Base-by-base conservation (phyloP, 1,140 invertebrate genomes). In the Drosophila repletoides region DNA sequence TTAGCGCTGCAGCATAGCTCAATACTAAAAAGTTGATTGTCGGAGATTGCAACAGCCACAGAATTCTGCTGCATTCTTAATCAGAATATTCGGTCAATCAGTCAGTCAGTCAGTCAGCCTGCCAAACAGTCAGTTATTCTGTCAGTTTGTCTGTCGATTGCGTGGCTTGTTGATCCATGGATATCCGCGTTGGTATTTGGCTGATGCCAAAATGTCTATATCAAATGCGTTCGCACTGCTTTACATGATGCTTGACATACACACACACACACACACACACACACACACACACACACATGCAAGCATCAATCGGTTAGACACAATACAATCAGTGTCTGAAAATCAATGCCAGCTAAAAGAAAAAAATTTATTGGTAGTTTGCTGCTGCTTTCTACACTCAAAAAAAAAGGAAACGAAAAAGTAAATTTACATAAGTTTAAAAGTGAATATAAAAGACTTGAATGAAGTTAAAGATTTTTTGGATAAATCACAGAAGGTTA, bases 11-110 rank as follows among this genome's bases (percentile, higher is more conserved):
- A 67, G 60, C 40, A 53, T 46, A 51, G 43, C 26, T 38, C 51
- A 75, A 71, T n/a, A n/a, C 65, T 59, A 71, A 80, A 79, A 71
- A 80, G 53, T 72, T 74, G 65, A 79, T 80, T 81, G 72, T 76
- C 12, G 3, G 14, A 59, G 10, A 22, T 40, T 36, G 49, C 21
- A 28, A 24, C 38, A 38, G 40, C 49, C 12, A 15, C 49, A n/a
- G n/a, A n/a, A 52, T 38, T 22, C 34, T 29, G 10, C 34, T 34
- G 55, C 68, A 70, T 55, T 72, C 66, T 69, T 51, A 63, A 61
- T 72, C 21, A 46, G 15, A 29, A 29, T 33, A 17, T n/a, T 26
- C 41, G 14, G 14, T 48, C 51, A 14, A 1, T 41, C 67, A 46
- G 51, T 28, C 49, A 21, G 12, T 71, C 61, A 26, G 24, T 33